Base-by-base conservation (phyloP, 1,140 invertebrate genomes). In the Heliconius nattereri region DNA sequence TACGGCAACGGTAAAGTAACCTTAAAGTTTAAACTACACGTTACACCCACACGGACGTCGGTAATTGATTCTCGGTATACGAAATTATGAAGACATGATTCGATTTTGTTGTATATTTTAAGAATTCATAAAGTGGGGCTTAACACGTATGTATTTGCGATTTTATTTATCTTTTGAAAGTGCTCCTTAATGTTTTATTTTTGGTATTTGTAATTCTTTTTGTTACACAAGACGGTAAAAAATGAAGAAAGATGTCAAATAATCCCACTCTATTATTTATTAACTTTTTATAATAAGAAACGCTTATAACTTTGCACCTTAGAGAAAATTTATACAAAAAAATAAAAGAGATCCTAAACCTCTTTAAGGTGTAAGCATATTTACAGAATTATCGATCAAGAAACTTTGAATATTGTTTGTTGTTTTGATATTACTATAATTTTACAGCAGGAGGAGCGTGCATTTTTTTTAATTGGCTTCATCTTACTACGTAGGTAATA, bases 21-120 rank as follows among this genome's bases (percentile, higher is more conserved):
- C 32, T 35, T 35, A 35, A 35, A 76, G 19, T 45, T 37, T 75
- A 76, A 75, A 75, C 32, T 75, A 32, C 73, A 75, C n/a, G 54
- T 76, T 76, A 60, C 54, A 52, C 60, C 35, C 57, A 60, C 52
- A 7, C 74, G 49, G 74, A 26, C 29, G 26, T 74, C 73, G 13
- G 75, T 76, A 76, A 76, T 76, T 76, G 75, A 76, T 76, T 76
- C 75, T 57, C 13, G 75, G 75, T 76, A 76, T 40, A 40, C 66
- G 49, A 70, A 60, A 76, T 76, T 76, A 75, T 75, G 66, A 71
- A 66, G 60, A 71, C 75, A 70, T 76, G 75, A 76, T 76, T 40
- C 60, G 37, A 76, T 76, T 76, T 76, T 23, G 37, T 66, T 66
- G 60, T 66, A 66, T 66, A 66, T 66, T 66, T 66, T 66, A 29